These are phyloP conservation scores for Parasteatoda lunata DNA, from an alignment of 2,888 invertebrate species.

Conservation along the genomic window DNA sequence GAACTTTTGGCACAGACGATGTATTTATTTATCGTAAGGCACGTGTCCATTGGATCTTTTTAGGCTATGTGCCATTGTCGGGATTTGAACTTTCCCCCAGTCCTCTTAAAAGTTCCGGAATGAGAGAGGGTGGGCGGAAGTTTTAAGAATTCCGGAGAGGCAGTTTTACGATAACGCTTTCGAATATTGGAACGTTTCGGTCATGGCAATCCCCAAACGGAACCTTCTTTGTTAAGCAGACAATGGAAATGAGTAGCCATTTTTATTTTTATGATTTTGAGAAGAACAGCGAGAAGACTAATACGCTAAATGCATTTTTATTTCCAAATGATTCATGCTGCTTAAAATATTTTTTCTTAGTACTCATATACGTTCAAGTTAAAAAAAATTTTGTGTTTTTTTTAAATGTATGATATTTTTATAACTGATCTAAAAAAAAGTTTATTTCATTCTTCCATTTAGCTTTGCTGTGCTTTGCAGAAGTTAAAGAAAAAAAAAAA, in stretches of 20 bases:
- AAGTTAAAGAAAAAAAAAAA: too few relatives aligned
- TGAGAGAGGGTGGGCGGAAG: slow-evolving; percentile 29
- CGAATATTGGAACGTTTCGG: not conserved
- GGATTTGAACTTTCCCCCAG: slow-evolving; percentile 1
- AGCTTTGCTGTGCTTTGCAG: too few relatives aligned
- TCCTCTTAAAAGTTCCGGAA: slow-evolving; percentile 48
- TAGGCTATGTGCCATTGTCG: slow-evolving; percentile 45
- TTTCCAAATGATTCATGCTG: not conserved
- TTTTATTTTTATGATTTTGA: slow-evolving; percentile 1
- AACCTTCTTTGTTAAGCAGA: not conserved
- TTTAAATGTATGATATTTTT: too few relatives aligned
- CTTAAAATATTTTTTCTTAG: not conserved
- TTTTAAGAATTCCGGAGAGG: slow-evolving; percentile 63
- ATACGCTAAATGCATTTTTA: not conserved
- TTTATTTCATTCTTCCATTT: too few relatives aligned
- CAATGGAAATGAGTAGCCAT: slow-evolving; percentile 18
- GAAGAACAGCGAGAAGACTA: not conserved
- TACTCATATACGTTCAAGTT: too few relatives aligned
- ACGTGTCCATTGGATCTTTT: slow-evolving; percentile 43
- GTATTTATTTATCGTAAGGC: slow-evolving; percentile 65
- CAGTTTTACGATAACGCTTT: slow-evolving; percentile 54
- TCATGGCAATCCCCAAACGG: not conserved
- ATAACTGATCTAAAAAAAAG: too few relatives aligned
- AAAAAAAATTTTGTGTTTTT: too few relatives aligned
- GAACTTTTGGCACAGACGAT: slow-evolving; percentile 30